Base-by-base conservation (phyloP, 2,888 invertebrate genomes). In the Oscheius myriophilus region DNA sequence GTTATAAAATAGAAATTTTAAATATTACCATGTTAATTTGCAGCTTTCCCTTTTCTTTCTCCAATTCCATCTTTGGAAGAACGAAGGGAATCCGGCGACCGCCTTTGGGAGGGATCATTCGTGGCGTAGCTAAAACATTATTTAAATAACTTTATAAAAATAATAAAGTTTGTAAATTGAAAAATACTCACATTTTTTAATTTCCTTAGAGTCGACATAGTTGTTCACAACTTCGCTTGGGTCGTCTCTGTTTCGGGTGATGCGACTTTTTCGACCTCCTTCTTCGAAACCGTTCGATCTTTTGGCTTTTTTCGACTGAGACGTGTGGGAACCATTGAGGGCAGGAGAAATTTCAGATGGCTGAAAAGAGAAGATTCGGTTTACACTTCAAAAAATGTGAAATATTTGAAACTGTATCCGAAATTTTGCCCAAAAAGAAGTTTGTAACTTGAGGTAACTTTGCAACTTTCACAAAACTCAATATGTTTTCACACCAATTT, bases 31-130 rank as follows among this genome's bases (percentile, higher is more conserved):
- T 65, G 45, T 65, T 39, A 26, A 65, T 65, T 26, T 55, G 42
- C 12, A 65, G 45, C 41, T 52, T 61, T 33, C 62, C 59, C 42
- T 68, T 68, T 21, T 61, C 68, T n/a, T 68, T 58, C 23, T 68
- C 68, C 18, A 52, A 33, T 12, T 58, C 59, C 49, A 43, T 39
- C 21, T 62, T 46, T 14, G 68, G 68, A 14, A 51, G 62, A 16
- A 54, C 21, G 45, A 68, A 68, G 16, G 68, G 61, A 7, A 21
- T 23, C 23, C 68, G 25, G 9, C n/a, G 39, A 18, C 45, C 18
- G 12, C 68, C 68, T 45, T 16, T 62, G 18, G 68, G 68, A 45
- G 68, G 62, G n/a, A 53, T 43, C 25, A 68, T 62, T 45, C 53
- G 61, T 9, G 61, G 61, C 12, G 39, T 26, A 21, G 33, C 61